These are phyloP conservation scores for Oscheius sp. DNA, from an alignment of 2,888 invertebrate genomes.

Conservation along the genomic window DNA sequence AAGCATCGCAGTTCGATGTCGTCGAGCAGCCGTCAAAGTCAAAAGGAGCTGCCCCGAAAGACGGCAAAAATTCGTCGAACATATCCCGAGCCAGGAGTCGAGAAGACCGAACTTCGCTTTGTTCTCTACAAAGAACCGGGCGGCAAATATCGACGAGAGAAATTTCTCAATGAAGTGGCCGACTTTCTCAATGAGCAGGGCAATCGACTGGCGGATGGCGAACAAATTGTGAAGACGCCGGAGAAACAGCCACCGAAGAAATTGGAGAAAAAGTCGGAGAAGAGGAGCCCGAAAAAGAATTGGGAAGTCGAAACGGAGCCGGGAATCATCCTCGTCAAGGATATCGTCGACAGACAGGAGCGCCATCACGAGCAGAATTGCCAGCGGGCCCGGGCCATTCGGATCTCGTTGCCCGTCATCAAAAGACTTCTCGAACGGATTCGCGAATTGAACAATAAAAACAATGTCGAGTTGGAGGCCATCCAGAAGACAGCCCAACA, in stretches of 20 bases:
- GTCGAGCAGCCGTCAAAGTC: neutral
- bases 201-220: neutral
- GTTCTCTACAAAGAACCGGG: constrained; percentile 1
- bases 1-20: neutral
- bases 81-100: neutral
- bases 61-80: constrained; percentile 25
- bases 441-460: neutral
- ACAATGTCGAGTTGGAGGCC: neutral
- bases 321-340: constrained; percentile 7
- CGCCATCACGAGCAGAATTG: constrained; percentile 9
- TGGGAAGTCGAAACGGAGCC: neutral
- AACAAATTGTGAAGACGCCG: no score
- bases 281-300: neutral
- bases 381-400: neutral
- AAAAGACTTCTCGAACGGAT: neutral
- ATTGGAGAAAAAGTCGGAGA: neutral
- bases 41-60: constrained; percentile 9
- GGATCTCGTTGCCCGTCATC: constrained; percentile 10
- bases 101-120: constrained; percentile 4
- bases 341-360: neutral
- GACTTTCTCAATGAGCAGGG: constrained; percentile 19
- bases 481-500: constrained; percentile 11
- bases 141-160: constrained; percentile 1
- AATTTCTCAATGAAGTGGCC: constrained; percentile 18
- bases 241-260: neutral